These are phyloP conservation scores for Drosophila sp. DNA, from an alignment of 1,140 invertebrate genomes.

Conservation along the genomic window DNA sequence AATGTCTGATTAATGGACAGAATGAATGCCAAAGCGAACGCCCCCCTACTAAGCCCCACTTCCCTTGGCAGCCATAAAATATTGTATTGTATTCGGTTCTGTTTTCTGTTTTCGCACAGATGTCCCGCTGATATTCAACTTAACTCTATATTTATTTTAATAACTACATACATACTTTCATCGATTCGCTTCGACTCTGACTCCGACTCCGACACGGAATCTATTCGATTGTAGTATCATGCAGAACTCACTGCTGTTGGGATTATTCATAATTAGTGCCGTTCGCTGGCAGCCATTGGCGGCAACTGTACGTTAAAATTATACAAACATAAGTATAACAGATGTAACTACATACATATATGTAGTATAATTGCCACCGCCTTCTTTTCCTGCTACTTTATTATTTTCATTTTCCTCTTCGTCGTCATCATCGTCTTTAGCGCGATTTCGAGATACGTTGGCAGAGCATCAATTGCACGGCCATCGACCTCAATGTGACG, in stretches of 20 bases:
- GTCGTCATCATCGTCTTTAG: constrained; percentile 20
- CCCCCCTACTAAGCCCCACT: background rate
- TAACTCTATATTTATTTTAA: constrained; percentile 36
- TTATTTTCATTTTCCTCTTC: background rate
- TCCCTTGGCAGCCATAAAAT: background rate
- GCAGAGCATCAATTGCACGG: constrained; percentile 49
- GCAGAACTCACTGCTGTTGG: constrained; percentile 39
- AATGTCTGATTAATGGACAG: constrained; percentile 52
- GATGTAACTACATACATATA: constrained; percentile 9
- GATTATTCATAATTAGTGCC: constrained; percentile 38
- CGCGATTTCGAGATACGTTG: constrained; percentile 59
- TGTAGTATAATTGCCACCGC: constrained; percentile 12
- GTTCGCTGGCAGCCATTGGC: constrained; percentile 22
- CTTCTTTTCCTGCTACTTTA: background rate
- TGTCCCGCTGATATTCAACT: constrained; percentile 51
- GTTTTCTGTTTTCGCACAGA: constrained; percentile 31
- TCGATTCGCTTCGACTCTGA: constrained; percentile 22
- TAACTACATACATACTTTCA: constrained; percentile 51
- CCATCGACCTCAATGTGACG: constrained; percentile 27
- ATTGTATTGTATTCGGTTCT: background rate
- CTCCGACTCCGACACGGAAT: background rate
- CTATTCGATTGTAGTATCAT: constrained; percentile 29
- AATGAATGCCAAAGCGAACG: background rate
- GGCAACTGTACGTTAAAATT: constrained; percentile 35
- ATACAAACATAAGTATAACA: constrained; percentile 11